These are phyloP conservation scores for Charaxes varanes DNA, from an alignment of 1,140 invertebrate genomes.

Conservation along the genomic window DNA sequence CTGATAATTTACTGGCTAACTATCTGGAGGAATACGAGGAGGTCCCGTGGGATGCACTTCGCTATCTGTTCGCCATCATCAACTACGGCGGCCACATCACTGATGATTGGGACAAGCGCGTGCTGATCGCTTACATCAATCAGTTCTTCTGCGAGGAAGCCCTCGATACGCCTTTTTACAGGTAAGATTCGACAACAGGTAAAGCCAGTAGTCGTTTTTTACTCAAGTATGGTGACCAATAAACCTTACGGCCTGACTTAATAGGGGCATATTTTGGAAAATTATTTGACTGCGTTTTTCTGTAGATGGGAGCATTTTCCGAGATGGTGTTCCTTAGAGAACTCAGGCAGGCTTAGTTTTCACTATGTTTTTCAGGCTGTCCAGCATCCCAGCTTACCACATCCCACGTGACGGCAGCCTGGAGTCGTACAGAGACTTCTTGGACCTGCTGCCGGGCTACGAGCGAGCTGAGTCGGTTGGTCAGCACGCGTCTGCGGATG, in stretches of 20 bases:
- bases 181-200: no score
- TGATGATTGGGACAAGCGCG: constrained; percentile 92
- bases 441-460: constrained; percentile 81
- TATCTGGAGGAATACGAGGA: constrained; percentile 90
- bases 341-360: no score
- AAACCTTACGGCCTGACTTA: no score
- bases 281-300: no score
- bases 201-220: not conserved
- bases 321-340: no score
- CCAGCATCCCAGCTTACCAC: constrained; percentile 82
- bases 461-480: constrained; percentile 91
- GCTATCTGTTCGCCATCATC: constrained; percentile 93
- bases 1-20: constrained; percentile 85
- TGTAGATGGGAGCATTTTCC: no score
- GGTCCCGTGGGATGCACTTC: constrained; percentile 92
- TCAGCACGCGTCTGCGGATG: constrained; percentile 93
- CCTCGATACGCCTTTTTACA: constrained; percentile 78
- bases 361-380: constrained; percentile 67
- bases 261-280: no score
- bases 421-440: constrained; percentile 85
- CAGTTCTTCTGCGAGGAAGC: constrained; percentile 85
- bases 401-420: constrained; percentile 88
- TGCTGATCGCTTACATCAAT: constrained; percentile 87
- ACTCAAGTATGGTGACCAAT: no score
- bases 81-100: constrained; percentile 97